Evolutionary conservation across 1,140 invertebrate species (phyloP).

Genomic region (Drosophila jambulina): DNA sequence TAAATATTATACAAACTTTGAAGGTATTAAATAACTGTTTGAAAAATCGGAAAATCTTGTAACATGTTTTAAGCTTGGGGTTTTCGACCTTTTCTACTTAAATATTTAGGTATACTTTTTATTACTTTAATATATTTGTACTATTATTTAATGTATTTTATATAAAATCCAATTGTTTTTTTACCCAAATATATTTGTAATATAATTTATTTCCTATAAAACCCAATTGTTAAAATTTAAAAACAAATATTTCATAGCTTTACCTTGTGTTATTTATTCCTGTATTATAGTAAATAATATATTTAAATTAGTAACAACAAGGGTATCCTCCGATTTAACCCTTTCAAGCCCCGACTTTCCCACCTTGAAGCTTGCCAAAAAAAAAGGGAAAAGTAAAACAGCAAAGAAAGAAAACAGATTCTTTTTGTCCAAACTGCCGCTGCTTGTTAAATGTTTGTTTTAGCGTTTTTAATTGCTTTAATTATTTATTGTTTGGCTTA

Average conservation of each 20-base stretch:
- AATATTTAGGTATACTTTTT: too few species aligned
- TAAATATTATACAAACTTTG: not conserved
- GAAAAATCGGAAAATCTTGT: too few species aligned
- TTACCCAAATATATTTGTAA: not conserved
- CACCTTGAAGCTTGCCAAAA: slow-evolving; percentile 33
- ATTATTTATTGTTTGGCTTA: slow-evolving; percentile 80
- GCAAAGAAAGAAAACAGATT: slow-evolving; percentile 41
- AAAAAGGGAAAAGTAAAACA: slow-evolving; percentile 8
- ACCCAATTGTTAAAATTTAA: too few species aligned
- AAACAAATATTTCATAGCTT: too few species aligned
- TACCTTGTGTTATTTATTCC: too few species aligned
- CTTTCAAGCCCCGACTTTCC: not conserved
- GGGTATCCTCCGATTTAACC: slow-evolving; percentile 12
- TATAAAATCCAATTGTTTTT: too few species aligned
- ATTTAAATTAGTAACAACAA: not conserved
- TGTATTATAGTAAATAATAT: not conserved
- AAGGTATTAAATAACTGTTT: not conserved
- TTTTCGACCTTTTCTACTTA: not conserved
- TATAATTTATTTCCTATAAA: not conserved
- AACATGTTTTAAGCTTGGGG: not conserved
- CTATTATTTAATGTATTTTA: too few species aligned
- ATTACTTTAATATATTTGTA: too few species aligned
- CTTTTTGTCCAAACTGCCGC: slow-evolving; percentile 62
- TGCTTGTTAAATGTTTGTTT: slow-evolving; percentile 84
- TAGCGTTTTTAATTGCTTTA: slow-evolving; percentile 84